Evolutionary conservation across 2,797 vertebrate genomes (phyloP).

Genomic region (Phalloptychus januarius): DNA sequence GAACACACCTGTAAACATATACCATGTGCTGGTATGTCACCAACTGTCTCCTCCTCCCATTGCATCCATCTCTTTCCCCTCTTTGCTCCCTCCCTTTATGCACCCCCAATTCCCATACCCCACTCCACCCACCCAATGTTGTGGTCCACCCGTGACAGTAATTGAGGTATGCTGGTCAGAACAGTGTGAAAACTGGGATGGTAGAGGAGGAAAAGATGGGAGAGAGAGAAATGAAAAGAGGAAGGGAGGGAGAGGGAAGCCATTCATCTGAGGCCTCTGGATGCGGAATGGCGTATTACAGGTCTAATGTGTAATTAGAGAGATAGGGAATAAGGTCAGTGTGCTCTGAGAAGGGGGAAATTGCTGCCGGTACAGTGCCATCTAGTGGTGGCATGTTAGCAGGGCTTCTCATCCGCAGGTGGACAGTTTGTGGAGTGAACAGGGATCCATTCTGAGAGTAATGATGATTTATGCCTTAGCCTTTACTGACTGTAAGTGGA

Average conservation of each 20-base stretch:
- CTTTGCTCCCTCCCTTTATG: slow-evolving; percentile 28
- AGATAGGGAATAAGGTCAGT: slow-evolving; percentile 82
- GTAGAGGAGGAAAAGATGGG: slow-evolving; percentile 38
- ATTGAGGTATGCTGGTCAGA: slow-evolving; percentile 84
- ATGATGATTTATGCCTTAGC: slow-evolving; percentile 61
- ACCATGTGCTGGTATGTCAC: slow-evolving; percentile 60
- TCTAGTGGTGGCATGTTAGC: slow-evolving; percentile 65
- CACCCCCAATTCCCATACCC: slow-evolving; percentile 35
- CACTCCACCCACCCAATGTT: slow-evolving; percentile 58
- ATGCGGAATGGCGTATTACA: slow-evolving; percentile 85
- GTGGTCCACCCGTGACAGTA: slow-evolving; percentile 79
- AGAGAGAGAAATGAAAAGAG: slow-evolving; percentile 60
- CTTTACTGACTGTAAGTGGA: slow-evolving; percentile 19
- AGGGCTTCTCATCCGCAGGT: slow-evolving; percentile 20
- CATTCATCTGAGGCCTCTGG: slow-evolving; percentile 82
- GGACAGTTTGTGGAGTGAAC: slow-evolving; percentile 31
- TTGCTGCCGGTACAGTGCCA: slow-evolving; percentile 77
- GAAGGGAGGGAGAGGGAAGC: slow-evolving; percentile 68
- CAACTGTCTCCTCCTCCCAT: slow-evolving; percentile 68
- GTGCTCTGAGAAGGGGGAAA: slow-evolving; percentile 52
- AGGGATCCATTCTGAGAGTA: slow-evolving; percentile 51
- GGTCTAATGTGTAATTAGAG: slow-evolving; percentile 86
- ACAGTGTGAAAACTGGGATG: slow-evolving; percentile 70
- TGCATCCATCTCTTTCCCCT: slow-evolving; percentile 56
- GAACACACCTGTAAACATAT: slow-evolving; percentile 73